A percentile compares a stretch with the other conserved stretches of the same genome.
Evolutionary conservation across 2,113 vertebrate species (phyloP).

Genomic region (Sialia sialis): DNA sequence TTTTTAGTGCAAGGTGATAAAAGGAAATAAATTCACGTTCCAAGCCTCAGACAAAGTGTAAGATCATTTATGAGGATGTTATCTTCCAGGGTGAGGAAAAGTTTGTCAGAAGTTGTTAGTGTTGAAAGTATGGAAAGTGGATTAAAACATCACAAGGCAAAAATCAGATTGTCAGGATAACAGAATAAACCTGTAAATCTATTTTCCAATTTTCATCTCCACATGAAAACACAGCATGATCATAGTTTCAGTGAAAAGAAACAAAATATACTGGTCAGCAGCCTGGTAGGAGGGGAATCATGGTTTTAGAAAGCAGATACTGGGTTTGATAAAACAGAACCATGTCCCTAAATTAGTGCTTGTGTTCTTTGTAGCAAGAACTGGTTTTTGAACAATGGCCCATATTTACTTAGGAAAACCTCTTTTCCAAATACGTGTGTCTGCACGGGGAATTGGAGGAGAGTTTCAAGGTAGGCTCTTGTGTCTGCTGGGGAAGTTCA

Average conservation of each 20-base stretch:
- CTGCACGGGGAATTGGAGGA: not conserved
- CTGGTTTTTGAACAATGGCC: not conserved
- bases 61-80: conserved; percentile 54
- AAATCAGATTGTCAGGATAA: conserved; percentile 38
- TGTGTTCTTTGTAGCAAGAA: not conserved
- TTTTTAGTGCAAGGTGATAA: conserved; percentile 61
- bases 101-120: conserved; percentile 63
- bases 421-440: not conserved
- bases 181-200: conserved; percentile 57
- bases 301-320: not conserved
- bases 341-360: not conserved
- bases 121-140: conserved; percentile 43
- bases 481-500: not conserved
- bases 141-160: conserved; percentile 62
- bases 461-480: not conserved
- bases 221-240: conserved; percentile 54
- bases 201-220: conserved; percentile 74
- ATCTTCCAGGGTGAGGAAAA: conserved; percentile 30
- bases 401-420: not conserved
- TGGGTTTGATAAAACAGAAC: conserved; percentile 4
- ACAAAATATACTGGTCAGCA: not conserved
- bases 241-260: conserved; percentile 22
- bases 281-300: not conserved
- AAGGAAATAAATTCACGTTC: conserved; percentile 70
- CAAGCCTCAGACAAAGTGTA: conserved; percentile 29